Percentiles rank a stretch among this genome's conserved stretches.
These are phyloP conservation scores for Chelon auratus DNA, from an alignment of 2,797 vertebrate species.

Conservation along the genomic window DNA sequence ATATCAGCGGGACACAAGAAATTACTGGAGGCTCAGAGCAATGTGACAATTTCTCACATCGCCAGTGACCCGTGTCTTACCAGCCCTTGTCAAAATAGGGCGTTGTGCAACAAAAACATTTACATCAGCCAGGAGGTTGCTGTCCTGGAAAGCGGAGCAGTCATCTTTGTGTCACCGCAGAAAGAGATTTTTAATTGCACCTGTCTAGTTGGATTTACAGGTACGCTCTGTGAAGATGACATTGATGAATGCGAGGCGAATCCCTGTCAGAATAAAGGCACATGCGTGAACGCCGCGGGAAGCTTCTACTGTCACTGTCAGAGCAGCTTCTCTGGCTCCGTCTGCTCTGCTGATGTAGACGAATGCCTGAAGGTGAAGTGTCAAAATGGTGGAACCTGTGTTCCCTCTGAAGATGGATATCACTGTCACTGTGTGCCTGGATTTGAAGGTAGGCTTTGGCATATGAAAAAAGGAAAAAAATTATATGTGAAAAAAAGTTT, in stretches of 20 bases:
- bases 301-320: slow-evolving; percentile 81
- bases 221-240: slow-evolving; percentile 80
- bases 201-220: slow-evolving; percentile 78
- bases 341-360: slow-evolving; percentile 76
- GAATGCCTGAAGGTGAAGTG: slow-evolving; percentile 80
- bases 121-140: slow-evolving; percentile 78
- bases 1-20: slow-evolving; percentile 81
- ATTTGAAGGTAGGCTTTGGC: slow-evolving; percentile 79
- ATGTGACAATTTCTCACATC: slow-evolving; percentile 82
- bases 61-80: slow-evolving; percentile 82
- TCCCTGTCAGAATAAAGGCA: slow-evolving; percentile 79
- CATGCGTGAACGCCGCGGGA: slow-evolving; percentile 82
- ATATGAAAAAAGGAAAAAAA: background rate
- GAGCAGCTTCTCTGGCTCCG: slow-evolving; percentile 73
- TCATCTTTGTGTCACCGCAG: slow-evolving; percentile 84
- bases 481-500: background rate
- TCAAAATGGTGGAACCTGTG: slow-evolving; percentile 82
- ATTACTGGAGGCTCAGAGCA: slow-evolving; percentile 81
- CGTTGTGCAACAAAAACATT: slow-evolving; percentile 80
- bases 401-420: slow-evolving; percentile 70
- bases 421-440: slow-evolving; percentile 79
- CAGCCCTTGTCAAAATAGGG: slow-evolving; percentile 80
- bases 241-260: slow-evolving; percentile 80
- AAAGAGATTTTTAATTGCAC: slow-evolving; percentile 83
- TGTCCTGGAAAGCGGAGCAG: slow-evolving; percentile 78